Conservation (phyloP, 2,113 vertebrate species). For the Merops nubicus region DNA sequence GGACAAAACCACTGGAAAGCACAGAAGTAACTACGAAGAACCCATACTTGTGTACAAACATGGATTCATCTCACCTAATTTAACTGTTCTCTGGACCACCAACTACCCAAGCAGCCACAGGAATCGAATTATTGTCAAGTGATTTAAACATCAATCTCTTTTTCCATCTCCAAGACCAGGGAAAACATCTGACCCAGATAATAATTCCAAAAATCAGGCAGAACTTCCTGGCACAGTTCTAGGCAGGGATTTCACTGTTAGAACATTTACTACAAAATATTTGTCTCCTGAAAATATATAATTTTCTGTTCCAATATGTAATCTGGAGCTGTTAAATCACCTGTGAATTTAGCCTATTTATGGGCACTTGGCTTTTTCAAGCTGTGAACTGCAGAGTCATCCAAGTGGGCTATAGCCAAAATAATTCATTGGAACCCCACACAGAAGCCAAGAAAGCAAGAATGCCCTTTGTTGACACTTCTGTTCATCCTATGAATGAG, state of each 20-base stretch:
- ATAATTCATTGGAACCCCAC: background rate
- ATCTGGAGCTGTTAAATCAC: constrained; percentile 15
- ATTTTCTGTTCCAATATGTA: background rate
- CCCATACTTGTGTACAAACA: background rate
- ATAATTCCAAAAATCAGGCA: constrained; percentile 10
- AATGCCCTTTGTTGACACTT: background rate
- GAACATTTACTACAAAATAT: background rate
- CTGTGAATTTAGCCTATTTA: constrained; percentile 31
- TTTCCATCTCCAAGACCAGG: background rate
- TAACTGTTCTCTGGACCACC: background rate
- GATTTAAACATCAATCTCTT: background rate
- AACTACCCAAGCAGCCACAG: background rate
- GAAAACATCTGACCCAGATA: constrained; percentile 15
- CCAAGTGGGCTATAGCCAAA: constrained; percentile 42
- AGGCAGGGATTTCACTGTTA: background rate
- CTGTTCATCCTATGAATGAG: background rate
- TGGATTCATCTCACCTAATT: background rate
- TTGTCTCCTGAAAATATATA: background rate
- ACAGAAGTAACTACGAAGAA: background rate
- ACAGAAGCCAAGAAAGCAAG: background rate
- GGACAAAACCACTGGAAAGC: background rate
- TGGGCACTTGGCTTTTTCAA: constrained; percentile 30
- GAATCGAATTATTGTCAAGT: constrained; percentile 44
- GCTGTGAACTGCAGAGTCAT: constrained; percentile 42
- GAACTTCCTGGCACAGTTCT: background rate